Percentiles rank a stretch among this genome's conserved stretches.
Evolutionary conservation across 2,888 invertebrate species (phyloP).

Genomic region (Drosophila kambysellisi): DNA sequence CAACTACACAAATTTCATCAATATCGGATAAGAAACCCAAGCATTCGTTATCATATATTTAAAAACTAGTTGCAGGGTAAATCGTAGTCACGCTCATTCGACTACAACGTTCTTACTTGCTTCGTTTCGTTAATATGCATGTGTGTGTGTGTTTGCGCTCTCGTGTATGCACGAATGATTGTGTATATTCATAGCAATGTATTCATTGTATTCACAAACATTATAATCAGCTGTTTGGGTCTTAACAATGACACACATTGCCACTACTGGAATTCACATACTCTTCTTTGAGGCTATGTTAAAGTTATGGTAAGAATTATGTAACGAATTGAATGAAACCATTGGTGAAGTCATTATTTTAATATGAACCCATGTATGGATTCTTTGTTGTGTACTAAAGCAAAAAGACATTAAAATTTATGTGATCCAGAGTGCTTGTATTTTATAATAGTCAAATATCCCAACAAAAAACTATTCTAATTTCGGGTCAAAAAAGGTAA

Average conservation of each 20-base stretch:
- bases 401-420: not conserved
- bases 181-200: conserved; percentile 16
- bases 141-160: not conserved
- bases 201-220: conserved; percentile 25
- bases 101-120: not conserved
- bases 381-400: not conserved
- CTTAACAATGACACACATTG: conserved; percentile 55
- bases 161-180: not conserved
- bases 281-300: not conserved
- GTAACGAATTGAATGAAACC: not conserved
- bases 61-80: not conserved
- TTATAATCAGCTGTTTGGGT: conserved; percentile 55
- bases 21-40: not conserved
- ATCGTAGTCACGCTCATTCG: not conserved
- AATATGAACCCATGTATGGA: not conserved
- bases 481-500: not conserved
- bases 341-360: not conserved
- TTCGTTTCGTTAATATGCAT: conserved; percentile 6
- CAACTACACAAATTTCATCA: not conserved
- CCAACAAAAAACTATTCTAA: not conserved
- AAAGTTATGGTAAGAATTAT: not conserved
- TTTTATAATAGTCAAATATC: not conserved
- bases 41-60: not conserved
- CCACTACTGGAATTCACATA: conserved; percentile 1
- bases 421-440: not conserved